Evolutionary conservation across 2,888 invertebrate genomes (phyloP).

Genomic region (Cistogaster globosa): DNA sequence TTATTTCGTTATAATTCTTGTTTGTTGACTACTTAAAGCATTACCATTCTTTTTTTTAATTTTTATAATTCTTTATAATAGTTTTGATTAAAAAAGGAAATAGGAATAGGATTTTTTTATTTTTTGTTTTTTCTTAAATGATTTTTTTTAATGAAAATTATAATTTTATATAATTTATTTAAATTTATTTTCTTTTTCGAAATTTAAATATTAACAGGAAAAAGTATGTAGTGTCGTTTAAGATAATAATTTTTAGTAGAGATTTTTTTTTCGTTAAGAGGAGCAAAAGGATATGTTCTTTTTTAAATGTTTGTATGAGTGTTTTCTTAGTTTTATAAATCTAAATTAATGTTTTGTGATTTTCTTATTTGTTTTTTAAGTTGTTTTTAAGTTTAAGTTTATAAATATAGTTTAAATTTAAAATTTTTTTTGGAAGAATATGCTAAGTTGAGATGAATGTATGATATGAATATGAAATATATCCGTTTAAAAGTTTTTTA

Average conservation of each 20-base stretch:
- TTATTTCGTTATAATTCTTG: slow-evolving; percentile 51
- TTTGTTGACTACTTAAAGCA: slow-evolving; percentile 67
- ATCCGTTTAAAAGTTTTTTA: not conserved
- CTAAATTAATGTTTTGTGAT: slow-evolving; percentile 32
- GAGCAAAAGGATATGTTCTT: slow-evolving; percentile 70
- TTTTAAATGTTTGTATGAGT: slow-evolving; percentile 49
- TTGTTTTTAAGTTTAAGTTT: slow-evolving; percentile 44
- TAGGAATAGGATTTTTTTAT: slow-evolving; percentile 43
- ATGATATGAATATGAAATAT: not conserved
- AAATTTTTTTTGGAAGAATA: slow-evolving; percentile 63
- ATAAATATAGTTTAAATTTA: slow-evolving; percentile 55
- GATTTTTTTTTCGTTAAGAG: slow-evolving; percentile 55
- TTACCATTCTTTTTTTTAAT: slow-evolving; percentile 59
- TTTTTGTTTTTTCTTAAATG: slow-evolving; percentile 29
- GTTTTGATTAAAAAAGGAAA: slow-evolving; percentile 52
- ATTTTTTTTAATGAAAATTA: slow-evolving; percentile 1
- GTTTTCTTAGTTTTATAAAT: slow-evolving; percentile 28
- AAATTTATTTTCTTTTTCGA: slow-evolving; percentile 28
- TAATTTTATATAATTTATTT: slow-evolving; percentile 23
- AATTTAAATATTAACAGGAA: slow-evolving; percentile 66
- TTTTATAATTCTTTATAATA: slow-evolving; percentile 35
- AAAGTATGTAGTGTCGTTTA: slow-evolving; percentile 60
- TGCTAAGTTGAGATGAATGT: slow-evolving; percentile 37
- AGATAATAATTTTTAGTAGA: slow-evolving; percentile 58
- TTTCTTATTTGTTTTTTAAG: slow-evolving; percentile 51